Conservation (phyloP, 2,888 invertebrate genomes). For the Scrobipalpa atriplicella region DNA sequence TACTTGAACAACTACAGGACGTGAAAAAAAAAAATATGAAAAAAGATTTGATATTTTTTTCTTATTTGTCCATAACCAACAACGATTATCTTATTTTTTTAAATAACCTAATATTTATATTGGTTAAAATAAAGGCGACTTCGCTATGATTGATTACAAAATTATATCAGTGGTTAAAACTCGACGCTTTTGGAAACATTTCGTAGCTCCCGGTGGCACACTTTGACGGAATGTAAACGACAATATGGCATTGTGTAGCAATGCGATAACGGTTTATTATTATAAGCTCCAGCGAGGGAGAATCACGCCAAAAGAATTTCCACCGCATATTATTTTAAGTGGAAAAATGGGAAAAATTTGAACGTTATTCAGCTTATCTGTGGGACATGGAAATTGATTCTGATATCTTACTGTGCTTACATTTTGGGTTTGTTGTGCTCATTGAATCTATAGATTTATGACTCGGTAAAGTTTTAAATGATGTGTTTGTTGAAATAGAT, state of each 20-base stretch:
- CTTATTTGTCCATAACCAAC: too few species aligned
- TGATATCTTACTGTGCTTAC: background rate
- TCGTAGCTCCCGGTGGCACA: constrained; percentile 45
- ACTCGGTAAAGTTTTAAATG: too few species aligned
- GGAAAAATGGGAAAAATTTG: constrained; percentile 1
- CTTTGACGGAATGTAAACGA: constrained; percentile 75
- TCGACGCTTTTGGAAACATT: constrained; percentile 19
- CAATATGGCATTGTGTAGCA: constrained; percentile 69
- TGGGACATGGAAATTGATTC: background rate
- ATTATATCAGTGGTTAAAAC: background rate
- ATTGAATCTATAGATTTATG: too few species aligned
- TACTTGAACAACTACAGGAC: too few species aligned
- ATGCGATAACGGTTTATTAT: constrained; percentile 78
- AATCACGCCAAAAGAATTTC: constrained; percentile 11
- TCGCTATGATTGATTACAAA: too few species aligned
- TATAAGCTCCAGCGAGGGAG: constrained; percentile 60
- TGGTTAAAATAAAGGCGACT: background rate
- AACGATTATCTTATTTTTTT: too few species aligned
- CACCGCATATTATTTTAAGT: constrained; percentile 1
- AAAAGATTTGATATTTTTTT: too few species aligned
- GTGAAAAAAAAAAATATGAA: too few species aligned
- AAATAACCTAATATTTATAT: too few species aligned
- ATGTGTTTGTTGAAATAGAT: too few species aligned
- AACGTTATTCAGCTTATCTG: constrained; percentile 16
- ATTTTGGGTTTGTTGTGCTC: too few species aligned